These are phyloP conservation scores for Dimorphilus gyrociliatus DNA, from an alignment of 2,888 invertebrate genomes.

Conservation along the genomic window DNA sequence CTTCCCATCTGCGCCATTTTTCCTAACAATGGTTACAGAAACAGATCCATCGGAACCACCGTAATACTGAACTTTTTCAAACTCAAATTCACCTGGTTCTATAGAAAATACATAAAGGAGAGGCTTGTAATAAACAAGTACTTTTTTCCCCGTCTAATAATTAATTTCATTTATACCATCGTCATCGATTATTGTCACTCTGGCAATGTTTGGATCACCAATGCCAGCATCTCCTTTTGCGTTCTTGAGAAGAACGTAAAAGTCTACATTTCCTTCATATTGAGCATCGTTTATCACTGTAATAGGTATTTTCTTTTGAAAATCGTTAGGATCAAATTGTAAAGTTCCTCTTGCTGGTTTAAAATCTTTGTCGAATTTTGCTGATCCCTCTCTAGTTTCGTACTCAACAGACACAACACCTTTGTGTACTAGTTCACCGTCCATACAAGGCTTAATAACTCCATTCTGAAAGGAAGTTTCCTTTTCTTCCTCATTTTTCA, in stretches of 20 bases:
- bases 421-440: slow-evolving; percentile 2
- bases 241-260: slow-evolving; percentile 29
- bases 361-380: slow-evolving; percentile 27
- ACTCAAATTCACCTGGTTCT: slow-evolving; percentile 45
- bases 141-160: neutral
- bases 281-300: slow-evolving; percentile 30
- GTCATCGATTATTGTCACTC: slow-evolving; percentile 30
- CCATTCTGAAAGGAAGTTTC: neutral
- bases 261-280: slow-evolving; percentile 26
- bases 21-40: slow-evolving; percentile 38
- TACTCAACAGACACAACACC: slow-evolving; percentile 23
- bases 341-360: slow-evolving; percentile 18
- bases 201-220: slow-evolving; percentile 29
- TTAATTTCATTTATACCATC: slow-evolving; percentile 20
- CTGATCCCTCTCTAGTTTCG: slow-evolving; percentile 30
- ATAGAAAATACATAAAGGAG: slow-evolving; percentile 7
- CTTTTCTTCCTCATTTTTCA: neutral
- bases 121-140: neutral
- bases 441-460: neutral
- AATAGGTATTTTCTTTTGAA: slow-evolving; percentile 21
- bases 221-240: slow-evolving; percentile 17
- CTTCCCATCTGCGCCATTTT: slow-evolving; percentile 43
- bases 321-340: slow-evolving; percentile 18
- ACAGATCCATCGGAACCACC: slow-evolving; percentile 42
- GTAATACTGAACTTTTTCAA: slow-evolving; percentile 41